Evolutionary conservation across 2,888 invertebrate species (phyloP), one percentile per base, ranked within the genome.

Genomic region (Hyppa rectilinea): DNA sequence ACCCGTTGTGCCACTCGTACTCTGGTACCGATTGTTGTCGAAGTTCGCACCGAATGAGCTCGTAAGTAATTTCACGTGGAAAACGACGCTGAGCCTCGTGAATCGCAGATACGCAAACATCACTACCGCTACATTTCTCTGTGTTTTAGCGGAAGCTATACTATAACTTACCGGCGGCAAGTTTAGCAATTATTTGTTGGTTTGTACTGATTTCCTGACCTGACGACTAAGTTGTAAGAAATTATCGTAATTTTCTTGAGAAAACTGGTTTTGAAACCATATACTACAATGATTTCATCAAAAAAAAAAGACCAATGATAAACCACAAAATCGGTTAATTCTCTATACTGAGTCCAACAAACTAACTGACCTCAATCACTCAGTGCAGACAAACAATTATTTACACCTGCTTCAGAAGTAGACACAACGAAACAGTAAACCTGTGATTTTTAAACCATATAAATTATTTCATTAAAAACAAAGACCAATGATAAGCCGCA

Each of bases 11-110:
- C 91, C 90, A 87, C 85, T 88, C 88, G 87, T 83, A 71, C 80
- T 85, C 73, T 91, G 90, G 91, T 89, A 92, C 92, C 89, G 87
- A 90, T 92, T 91, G 90, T 89, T 88, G 81, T 81, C 61, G 77
- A 70, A 76, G 77, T 83, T 84, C 76, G 70, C 84, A 78, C 62
- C 64, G 71, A 62, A 64, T 61, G 62, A 73, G 68, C 59, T 29
- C 68, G 62, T 78, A 66, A 78, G 68, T 73, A 56, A 68, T 65
- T 65, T 53, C 81, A 83, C 78, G 73, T 79, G 69, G 72, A 85
- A 76, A 73, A 72, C 59, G 68, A 69, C 52, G 59, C 10, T 10
- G 23, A 45, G 75, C 59, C 75, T 73, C 59, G 56, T 69, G 80
- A 74, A 71, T 71, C 23, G 56, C 50, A 78, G 45, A 60, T 65